These are phyloP conservation scores for Myotis vivesi DNA, from an alignment of 2,797 vertebrate genomes.

Conservation along the genomic window DNA sequence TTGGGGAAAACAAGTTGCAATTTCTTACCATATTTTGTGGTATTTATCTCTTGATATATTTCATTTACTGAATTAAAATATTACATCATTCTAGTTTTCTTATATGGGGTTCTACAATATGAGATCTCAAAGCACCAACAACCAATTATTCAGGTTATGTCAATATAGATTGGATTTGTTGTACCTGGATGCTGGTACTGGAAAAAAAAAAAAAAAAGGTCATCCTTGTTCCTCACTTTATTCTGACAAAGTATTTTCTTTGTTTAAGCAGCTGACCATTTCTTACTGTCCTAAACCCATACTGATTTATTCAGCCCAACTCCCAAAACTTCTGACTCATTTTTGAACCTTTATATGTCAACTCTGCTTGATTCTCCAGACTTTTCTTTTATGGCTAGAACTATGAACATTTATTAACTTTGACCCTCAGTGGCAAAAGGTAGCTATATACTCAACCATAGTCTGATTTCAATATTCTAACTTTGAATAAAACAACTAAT, in stretches of 20 bases:
- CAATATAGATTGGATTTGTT: not conserved
- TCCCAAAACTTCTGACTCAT: not conserved
- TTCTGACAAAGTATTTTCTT: not conserved
- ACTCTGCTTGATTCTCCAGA: not conserved
- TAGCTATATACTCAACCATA: not conserved
- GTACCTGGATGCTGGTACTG: not conserved
- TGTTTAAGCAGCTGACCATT: not conserved
- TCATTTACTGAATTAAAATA: slow-evolving; percentile 32
- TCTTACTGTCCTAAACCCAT: not conserved
- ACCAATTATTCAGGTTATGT: not conserved
- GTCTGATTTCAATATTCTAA: not conserved
- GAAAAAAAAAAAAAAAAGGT: not conserved
- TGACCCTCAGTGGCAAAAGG: not conserved
- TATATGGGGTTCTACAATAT: not conserved
- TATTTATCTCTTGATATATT: slow-evolving; percentile 38
- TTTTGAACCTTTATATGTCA: not conserved
- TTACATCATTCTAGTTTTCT: not conserved
- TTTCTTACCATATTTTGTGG: slow-evolving; percentile 18
- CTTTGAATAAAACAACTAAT: not conserved
- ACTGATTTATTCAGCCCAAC: not conserved
- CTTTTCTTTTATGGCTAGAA: not conserved
- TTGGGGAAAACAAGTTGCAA: not conserved
- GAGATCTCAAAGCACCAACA: not conserved
- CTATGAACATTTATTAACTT: not conserved
- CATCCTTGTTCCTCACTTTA: not conserved